Evolutionary conservation across 2,888 invertebrate species (phyloP).

Genomic region (Synergus itoensis): DNA sequence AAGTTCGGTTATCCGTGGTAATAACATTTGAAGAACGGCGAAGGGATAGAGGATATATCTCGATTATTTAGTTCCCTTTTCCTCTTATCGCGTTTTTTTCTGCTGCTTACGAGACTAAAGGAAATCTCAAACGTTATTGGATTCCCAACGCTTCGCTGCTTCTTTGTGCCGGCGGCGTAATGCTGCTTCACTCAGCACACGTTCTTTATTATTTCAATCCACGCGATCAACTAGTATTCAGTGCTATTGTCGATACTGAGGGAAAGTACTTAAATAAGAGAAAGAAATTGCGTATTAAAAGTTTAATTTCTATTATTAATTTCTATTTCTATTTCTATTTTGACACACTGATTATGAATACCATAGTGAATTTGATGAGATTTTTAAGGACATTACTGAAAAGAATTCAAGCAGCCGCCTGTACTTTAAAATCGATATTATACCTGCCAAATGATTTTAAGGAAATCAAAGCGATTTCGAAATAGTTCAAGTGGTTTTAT

Average conservation of each 20-base stretch:
- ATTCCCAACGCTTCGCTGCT: conserved; percentile 22
- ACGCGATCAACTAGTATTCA: conserved; percentile 23
- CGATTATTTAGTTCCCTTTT: conserved; percentile 28
- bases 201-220: conserved; percentile 36
- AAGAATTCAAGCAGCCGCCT: too few species aligned
- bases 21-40: conserved; percentile 22
- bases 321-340: too few species aligned
- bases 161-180: conserved; percentile 22
- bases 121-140: conserved; percentile 31
- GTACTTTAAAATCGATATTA: too few species aligned
- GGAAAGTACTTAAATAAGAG: not conserved
- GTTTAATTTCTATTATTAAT: too few species aligned
- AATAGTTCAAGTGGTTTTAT: too few species aligned
- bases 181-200: conserved; percentile 23
- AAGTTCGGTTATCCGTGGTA: conserved; percentile 29
- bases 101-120: conserved; percentile 24
- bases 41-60: conserved; percentile 34
- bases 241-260: not conserved
- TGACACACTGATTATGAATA: too few species aligned
- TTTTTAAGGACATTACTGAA: too few species aligned
- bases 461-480: too few species aligned
- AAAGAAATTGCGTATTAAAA: not conserved
- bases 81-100: conserved; percentile 24
- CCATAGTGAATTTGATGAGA: too few species aligned
- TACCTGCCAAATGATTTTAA: too few species aligned